A percentile compares a stretch with the other conserved stretches of the same genome.
Evolutionary conservation across 2,888 invertebrate genomes (phyloP).

Genomic region (Drosophila picticornis): DNA sequence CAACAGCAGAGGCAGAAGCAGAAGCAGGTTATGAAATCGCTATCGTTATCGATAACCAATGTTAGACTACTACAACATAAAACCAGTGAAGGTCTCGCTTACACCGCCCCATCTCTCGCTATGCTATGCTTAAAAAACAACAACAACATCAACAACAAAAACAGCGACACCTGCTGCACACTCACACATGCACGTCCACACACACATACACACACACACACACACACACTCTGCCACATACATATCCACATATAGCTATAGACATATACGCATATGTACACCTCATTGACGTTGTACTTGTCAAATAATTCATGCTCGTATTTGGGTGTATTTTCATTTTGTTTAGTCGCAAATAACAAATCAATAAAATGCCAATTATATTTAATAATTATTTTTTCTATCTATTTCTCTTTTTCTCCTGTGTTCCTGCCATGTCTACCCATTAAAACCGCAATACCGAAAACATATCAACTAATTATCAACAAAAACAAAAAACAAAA

Average conservation of each 20-base stretch:
- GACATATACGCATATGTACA: slow-evolving; percentile 52
- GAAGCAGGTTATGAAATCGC: slow-evolving; percentile 42
- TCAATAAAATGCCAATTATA: slow-evolving; percentile 78
- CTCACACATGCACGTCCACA: slow-evolving; percentile 25
- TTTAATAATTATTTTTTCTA: slow-evolving; percentile 75
- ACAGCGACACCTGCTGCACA: slow-evolving; percentile 14
- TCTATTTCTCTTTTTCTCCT: slow-evolving; percentile 32
- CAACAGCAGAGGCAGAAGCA: slow-evolving; percentile 23
- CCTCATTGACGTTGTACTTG: slow-evolving; percentile 76
- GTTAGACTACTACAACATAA: slow-evolving; percentile 24
- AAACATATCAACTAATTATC: slow-evolving; percentile 39
- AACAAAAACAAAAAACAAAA: slow-evolving; percentile 23
- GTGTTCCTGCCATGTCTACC: slow-evolving; percentile 21
- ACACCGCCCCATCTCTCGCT: slow-evolving; percentile 53
- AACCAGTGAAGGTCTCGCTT: slow-evolving; percentile 37
- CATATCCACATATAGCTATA: slow-evolving; percentile 27
- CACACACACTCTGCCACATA: slow-evolving; percentile 4
- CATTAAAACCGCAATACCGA: slow-evolving; percentile 6
- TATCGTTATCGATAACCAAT: slow-evolving; percentile 33
- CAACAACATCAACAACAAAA: slow-evolving; percentile 13
- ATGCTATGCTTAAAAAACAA: slow-evolving; percentile 36
- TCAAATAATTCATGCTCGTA: slow-evolving; percentile 79
- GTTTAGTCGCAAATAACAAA: slow-evolving; percentile 79
- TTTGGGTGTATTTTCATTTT: slow-evolving; percentile 75
- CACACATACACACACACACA: slow-evolving; percentile 16